A percentile compares a stretch with the other conserved stretches of the same genome.
Evolutionary conservation across 2,797 vertebrate species (phyloP).

Genomic region (Melopsittacus undulatus): DNA sequence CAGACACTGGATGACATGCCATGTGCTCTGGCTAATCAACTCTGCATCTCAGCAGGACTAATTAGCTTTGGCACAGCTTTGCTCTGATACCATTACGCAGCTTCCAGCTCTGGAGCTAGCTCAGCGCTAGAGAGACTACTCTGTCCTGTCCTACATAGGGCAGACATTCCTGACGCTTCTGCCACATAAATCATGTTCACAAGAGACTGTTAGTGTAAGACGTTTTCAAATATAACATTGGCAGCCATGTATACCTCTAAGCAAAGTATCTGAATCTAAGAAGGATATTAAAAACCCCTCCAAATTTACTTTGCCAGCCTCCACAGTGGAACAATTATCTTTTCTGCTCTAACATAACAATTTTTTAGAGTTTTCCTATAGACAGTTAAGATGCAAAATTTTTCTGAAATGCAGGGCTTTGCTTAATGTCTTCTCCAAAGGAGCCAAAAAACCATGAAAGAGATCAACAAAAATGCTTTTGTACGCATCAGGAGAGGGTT

Average conservation of each 20-base stretch:
- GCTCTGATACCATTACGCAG: background rate
- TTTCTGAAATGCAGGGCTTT: background rate
- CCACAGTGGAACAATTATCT: background rate
- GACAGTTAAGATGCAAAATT: background rate
- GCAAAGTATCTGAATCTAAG: background rate
- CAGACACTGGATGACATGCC: background rate
- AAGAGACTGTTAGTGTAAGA: background rate
- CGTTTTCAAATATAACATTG: background rate
- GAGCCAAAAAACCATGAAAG: background rate
- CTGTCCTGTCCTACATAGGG: background rate
- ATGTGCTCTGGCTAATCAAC: constrained; percentile 32
- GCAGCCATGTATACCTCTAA: background rate
- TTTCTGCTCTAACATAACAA: background rate
- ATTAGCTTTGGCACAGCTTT: constrained; percentile 52
- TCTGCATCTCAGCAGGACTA: constrained; percentile 24
- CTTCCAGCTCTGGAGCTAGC: background rate
- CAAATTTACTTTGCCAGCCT: background rate
- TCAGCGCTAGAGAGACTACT: background rate
- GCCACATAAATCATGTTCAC: background rate
- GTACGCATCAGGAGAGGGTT: background rate
- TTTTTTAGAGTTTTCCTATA: background rate
- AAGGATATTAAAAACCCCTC: background rate
- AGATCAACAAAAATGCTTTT: background rate
- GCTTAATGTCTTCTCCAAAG: background rate
- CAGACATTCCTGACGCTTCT: background rate